These are phyloP conservation scores for Lerema accius DNA, from an alignment of 1,140 invertebrate genomes.

Conservation along the genomic window DNA sequence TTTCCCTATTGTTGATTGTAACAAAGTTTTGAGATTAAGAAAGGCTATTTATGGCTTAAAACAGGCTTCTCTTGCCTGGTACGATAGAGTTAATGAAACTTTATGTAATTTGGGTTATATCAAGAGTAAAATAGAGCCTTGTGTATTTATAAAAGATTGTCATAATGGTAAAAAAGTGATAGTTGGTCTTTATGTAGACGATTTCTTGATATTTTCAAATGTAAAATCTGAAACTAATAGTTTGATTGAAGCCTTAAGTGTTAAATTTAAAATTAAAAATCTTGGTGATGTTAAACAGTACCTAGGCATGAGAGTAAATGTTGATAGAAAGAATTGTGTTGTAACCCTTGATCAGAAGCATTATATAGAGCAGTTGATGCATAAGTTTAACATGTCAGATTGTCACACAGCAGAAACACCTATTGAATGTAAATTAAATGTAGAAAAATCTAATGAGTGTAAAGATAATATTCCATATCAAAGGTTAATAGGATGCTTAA, in stretches of 20 bases:
- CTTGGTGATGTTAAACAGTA: constrained; percentile 27
- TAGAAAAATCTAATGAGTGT: constrained; percentile 25
- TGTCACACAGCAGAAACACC: constrained; percentile 48
- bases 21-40: constrained; percentile 35
- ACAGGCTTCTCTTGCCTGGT: constrained; percentile 33
- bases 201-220: constrained; percentile 52
- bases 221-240: constrained; percentile 24
- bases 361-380: constrained; percentile 44
- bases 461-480: constrained; percentile 27
- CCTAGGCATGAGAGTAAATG: constrained; percentile 36
- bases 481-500: constrained; percentile 32
- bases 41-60: constrained; percentile 36
- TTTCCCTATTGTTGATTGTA: constrained; percentile 15
- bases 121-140: constrained; percentile 29
- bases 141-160: constrained; percentile 16
- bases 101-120: constrained; percentile 22
- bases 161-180: constrained; percentile 5
- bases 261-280: constrained; percentile 38
- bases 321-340: constrained; percentile 20
- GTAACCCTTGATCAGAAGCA: constrained; percentile 34
- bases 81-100: constrained; percentile 31
- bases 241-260: constrained; percentile 34
- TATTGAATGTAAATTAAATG: constrained; percentile 40
- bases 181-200: constrained; percentile 9
- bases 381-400: constrained; percentile 51